Evolutionary conservation across 2,888 invertebrate species (phyloP), one percentile per base, ranked within the genome.

Genomic region (Liodrosophila aerea): DNA sequence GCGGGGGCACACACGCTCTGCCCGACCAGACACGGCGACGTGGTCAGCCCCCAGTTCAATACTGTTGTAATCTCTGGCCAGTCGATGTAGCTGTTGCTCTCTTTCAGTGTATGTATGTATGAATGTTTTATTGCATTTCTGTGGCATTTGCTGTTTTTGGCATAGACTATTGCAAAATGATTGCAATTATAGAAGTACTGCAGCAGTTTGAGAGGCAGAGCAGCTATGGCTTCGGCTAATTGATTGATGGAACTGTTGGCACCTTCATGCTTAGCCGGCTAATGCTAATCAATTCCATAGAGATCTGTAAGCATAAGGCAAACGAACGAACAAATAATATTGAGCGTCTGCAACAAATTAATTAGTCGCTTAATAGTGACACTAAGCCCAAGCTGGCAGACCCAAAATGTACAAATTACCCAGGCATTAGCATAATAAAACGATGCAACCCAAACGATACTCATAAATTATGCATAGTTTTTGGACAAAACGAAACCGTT

Each of bases 331-430:
- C 36, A 45, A 49, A 51, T 44, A 43, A 67, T 71, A 71, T 56
- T 39, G 46, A 61, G 62, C 59, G 63, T 73, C 78, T 77, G 71
- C 78, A 76, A 84, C 81, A 82, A 82, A 82, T 82, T 82, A 82
- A 82, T 82, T 82, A 82, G 78, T 73, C 73, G 75, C 85, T 80
- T 85, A 82, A 82, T 82, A 80, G 82, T 82, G 82, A 85, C 82
- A 82, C 82, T 85, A 82, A 82, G 75, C 72, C 67, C 68, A 70
- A 61, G 60, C 61, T 59, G 73, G 61, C 73, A 67, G 67, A 76
- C 61, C 64, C 76, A 61, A 74, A 78, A 56, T 68, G 66, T 66
- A 77, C 82, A 84, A 81, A 81, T 81, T 81, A 84, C 76, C 74
- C 40, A 33, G 50, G 61, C 53, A 82, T 82, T 84, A 82, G 73